Base-by-base conservation (phyloP, 2,888 invertebrate genomes). In the Leucoma salicis region DNA sequence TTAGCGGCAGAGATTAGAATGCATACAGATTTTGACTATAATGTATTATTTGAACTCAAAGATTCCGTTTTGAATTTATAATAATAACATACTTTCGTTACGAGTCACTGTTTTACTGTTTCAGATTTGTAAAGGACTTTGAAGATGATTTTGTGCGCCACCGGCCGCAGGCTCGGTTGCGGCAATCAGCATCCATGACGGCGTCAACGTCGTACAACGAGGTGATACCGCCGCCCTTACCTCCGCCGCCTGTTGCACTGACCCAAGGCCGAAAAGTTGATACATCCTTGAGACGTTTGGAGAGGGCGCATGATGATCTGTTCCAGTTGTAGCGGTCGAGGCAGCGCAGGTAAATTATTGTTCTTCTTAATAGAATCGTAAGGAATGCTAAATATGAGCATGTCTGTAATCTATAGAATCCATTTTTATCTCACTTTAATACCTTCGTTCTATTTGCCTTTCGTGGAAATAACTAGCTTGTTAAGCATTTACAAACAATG, bases 291-390 rank as follows among this genome's bases (percentile, higher is more conserved):
- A 94, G 94, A 76, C 93, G 95, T 66, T 91, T 96, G 53, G 96
- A 96, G 83, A 92, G 94, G 65, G 93, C 95, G 70, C 96, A 97
- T 74, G 97, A 97, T 66, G 96, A 97, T 77, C 92, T 97, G 74
- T 97, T 96, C 81, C 96, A 97, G 85, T 95, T 97, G 94, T 97
- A 96, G 94, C 94, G 92, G 78, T 74, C 80, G 79, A 81, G 64
- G 59, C 83, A 80, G 88, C 88, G 88, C 87, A 87, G 87, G 88
- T 82, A 11, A 2, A 2, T 27, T 11, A 1, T 27, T n/a, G n/a
- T n/a, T n/a, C n/a, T n/a, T n/a, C n/a, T n/a, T n/a, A n/a, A n/a
- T n/a, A n/a, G n/a, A n/a, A n/a, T n/a, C n/a, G n/a, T n/a, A n/a
- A n/a, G n/a, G n/a, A n/a, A n/a, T n/a, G n/a, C n/a, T n/a, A n/a